phyloP scores from a whole-genome alignment of 2,113 vertebrate genomes.

The Albula glossodonta region DNA sequence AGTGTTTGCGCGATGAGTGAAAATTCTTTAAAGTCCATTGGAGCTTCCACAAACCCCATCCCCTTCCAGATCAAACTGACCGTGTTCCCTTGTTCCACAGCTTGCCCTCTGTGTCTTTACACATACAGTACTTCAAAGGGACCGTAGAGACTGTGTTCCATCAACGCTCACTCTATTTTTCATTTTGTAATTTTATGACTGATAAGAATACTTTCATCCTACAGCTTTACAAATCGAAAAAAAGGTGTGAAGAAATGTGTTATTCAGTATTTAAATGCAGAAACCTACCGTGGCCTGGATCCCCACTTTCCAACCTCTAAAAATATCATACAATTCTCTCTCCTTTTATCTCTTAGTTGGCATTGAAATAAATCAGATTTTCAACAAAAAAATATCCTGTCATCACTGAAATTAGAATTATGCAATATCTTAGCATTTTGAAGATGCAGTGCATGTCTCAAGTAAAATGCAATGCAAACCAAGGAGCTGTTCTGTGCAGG shows the following conservation, averaged over 20 bases:
- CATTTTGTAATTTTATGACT: not conserved
- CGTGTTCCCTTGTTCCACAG: not conserved
- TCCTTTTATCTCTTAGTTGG: not conserved
- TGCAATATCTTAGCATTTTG: not conserved
- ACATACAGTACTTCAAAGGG: not conserved
- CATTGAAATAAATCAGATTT: not conserved
- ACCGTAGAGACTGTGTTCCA: not conserved
- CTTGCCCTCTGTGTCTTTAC: not conserved
- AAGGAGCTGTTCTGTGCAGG: not conserved
- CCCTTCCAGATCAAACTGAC: not conserved
- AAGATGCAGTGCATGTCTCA: not conserved
- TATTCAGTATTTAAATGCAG: constrained; percentile 1
- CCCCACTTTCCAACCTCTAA: not conserved
- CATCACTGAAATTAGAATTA: not conserved
- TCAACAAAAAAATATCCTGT: not conserved
- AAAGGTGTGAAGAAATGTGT: not conserved
- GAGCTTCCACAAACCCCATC: not conserved
- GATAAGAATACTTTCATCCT: not conserved
- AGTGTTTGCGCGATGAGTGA: not conserved
- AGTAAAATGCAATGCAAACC: not conserved
- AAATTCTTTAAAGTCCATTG: not conserved
- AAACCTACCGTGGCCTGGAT: not conserved
- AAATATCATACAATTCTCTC: not conserved
- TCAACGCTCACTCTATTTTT: not conserved
- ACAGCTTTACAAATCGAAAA: not conserved